Conservation (phyloP, 1,140 invertebrate species). For the Megathymus violae region DNA sequence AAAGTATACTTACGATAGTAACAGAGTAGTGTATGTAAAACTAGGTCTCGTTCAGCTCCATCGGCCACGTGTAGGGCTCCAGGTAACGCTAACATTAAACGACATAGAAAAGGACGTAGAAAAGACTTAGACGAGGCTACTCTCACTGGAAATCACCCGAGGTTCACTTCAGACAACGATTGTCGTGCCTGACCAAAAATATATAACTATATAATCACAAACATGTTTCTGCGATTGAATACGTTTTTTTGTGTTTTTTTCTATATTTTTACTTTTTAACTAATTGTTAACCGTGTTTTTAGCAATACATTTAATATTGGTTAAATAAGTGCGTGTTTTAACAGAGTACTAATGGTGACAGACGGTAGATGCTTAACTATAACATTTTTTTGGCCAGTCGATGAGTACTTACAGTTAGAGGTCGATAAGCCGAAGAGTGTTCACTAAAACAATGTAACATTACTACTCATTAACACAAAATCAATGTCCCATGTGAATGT, state of each 20-base stretch:
- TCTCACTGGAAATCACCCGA: constrained; percentile 79
- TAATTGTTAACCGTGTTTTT: neutral
- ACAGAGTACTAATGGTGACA: too few species aligned
- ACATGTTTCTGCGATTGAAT: too few species aligned
- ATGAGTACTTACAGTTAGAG: neutral
- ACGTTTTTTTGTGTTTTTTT: neutral
- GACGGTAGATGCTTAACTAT: too few species aligned
- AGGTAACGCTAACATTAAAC: constrained; percentile 76
- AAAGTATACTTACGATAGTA: too few species aligned
- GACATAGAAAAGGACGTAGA: constrained; percentile 79
- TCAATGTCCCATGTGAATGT: neutral
- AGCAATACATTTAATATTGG: neutral
- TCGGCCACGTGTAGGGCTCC: constrained; percentile 29
- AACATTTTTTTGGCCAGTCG: neutral
- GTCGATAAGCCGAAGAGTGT: neutral
- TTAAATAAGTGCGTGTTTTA: neutral
- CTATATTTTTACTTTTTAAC: neutral
- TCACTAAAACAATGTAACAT: neutral
- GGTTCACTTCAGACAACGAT: constrained; percentile 59
- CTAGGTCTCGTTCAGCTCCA: constrained; percentile 24
- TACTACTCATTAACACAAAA: neutral
- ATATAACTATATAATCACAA: neutral
- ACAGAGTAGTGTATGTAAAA: constrained; percentile 27
- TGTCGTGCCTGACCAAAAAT: constrained; percentile 20
- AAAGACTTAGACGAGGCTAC: constrained; percentile 71